phyloP scores from a whole-genome alignment of 2,113 vertebrate species.

The Psilopogon haemacephalus region DNA sequence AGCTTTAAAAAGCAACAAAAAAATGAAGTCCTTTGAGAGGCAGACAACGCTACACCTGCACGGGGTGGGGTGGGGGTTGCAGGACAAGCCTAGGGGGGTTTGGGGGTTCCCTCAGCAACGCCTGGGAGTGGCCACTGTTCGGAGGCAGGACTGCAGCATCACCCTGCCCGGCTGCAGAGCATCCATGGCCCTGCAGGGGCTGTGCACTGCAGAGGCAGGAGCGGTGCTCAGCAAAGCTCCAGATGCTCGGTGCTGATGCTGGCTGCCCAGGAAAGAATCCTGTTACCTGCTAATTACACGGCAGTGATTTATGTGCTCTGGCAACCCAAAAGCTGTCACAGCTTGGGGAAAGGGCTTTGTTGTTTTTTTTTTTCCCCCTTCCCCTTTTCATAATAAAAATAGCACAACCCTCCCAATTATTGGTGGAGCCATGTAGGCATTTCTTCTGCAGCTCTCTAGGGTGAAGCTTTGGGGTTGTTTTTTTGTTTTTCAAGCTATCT shows the following conservation, averaged over 20 bases:
- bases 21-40: neutral
- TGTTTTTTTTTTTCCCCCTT: too few relatives aligned
- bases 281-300: neutral
- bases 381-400: neutral
- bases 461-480: neutral
- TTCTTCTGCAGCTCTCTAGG: neutral
- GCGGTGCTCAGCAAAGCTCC: neutral
- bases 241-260: neutral
- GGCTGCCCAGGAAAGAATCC: neutral
- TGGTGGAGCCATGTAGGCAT: neutral
- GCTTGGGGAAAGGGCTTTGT: neutral
- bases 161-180: neutral
- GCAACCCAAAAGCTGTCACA: neutral
- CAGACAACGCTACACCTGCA: neutral
- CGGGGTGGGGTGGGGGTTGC: neutral
- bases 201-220: neutral
- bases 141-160: neutral
- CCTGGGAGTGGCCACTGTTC: neutral
- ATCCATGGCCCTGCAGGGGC: accelerated
- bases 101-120: neutral
- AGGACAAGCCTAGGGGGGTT: neutral
- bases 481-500: neutral
- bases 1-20: too few relatives aligned
- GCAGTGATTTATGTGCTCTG: neutral
- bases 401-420: neutral